Evolutionary conservation across 2,113 vertebrate genomes (phyloP), one percentile per base, ranked within the genome.

Genomic region (Malurus cyaneus): DNA sequence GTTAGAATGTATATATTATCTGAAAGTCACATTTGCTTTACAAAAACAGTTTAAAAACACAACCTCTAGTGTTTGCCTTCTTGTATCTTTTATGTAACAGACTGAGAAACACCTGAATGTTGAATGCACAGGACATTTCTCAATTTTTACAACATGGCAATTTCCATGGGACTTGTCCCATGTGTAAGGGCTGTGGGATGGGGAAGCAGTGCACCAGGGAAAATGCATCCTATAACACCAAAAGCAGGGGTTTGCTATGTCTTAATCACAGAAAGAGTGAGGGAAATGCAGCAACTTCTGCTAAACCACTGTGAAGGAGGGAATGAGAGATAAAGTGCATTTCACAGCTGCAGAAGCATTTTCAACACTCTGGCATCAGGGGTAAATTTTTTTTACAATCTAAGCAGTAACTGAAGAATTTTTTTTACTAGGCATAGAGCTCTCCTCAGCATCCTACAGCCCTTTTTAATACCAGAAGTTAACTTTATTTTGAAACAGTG

Each of bases 141-240:
- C 39, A 39, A 19, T 28, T 84, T 74, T 66, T 67, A 23, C 14
- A 46, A 12, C 26, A 23, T 28, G 21, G 28, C 11, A 3, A 60
- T 57, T 87, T 12, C 20, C 1, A 0, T 0, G 4, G 53, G 31
- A 20, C 36, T 34, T 24, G 15, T 67, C 47, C 26, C 24, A 6
- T 0, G 5, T 5, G 0, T 3, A 9, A 57, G 36, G 46, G 15
- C 1, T 31, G 46, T 19, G 17, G 32, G 24, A 71, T 0, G 1
- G 34, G 41, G 31, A 39, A 44, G 69, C 16, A 18, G 46, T 3
- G 18, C 24, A 23, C 12, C 57, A 32, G 25, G 66, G 74, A 14
- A 72, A 41, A 49, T 2, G 5, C 39, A 41, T 39, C 39, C 52
- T 14, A 1, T 0, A 5, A 20, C 62, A 72, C 59, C 42, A 39